Evolutionary conservation across 1,140 invertebrate genomes (phyloP).

Genomic region (Bombus turneri): DNA sequence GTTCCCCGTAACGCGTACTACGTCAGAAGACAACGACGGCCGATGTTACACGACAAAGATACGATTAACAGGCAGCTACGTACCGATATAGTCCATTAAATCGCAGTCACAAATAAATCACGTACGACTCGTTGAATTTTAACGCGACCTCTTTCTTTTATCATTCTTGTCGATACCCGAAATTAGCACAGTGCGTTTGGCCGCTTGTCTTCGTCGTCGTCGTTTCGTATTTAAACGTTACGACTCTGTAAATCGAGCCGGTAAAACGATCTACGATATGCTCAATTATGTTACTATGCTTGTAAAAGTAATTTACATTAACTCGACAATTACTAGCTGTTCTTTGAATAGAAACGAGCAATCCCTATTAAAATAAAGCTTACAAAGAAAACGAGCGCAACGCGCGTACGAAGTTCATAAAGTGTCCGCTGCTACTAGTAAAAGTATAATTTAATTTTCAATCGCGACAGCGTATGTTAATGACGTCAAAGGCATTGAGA

Average conservation of each 20-base stretch:
- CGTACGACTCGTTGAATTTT: neutral
- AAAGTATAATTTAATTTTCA: neutral
- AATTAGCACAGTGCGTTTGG: constrained; percentile 1
- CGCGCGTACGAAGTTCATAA: neutral
- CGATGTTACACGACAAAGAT: neutral
- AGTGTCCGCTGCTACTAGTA: neutral
- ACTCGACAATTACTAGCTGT: neutral
- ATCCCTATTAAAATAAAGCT: neutral
- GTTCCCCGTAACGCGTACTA: neutral
- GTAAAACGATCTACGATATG: neutral
- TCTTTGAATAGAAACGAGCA: neutral
- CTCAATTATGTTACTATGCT: neutral
- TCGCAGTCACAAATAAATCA: neutral
- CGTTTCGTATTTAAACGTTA: neutral
- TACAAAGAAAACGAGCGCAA: too few relatives aligned
- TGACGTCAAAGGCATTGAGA: neutral
- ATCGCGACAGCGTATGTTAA: neutral
- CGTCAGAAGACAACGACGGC: neutral
- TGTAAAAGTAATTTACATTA: neutral
- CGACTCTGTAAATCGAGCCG: neutral
- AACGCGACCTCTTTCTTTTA: constrained; percentile 5
- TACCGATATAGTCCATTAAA: neutral
- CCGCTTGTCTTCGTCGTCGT: neutral
- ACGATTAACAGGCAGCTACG: constrained; percentile 8
- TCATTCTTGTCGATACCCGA: neutral